Evolutionary conservation across 1,140 invertebrate species (phyloP).

Genomic region (Ruditapes philippinarum): DNA sequence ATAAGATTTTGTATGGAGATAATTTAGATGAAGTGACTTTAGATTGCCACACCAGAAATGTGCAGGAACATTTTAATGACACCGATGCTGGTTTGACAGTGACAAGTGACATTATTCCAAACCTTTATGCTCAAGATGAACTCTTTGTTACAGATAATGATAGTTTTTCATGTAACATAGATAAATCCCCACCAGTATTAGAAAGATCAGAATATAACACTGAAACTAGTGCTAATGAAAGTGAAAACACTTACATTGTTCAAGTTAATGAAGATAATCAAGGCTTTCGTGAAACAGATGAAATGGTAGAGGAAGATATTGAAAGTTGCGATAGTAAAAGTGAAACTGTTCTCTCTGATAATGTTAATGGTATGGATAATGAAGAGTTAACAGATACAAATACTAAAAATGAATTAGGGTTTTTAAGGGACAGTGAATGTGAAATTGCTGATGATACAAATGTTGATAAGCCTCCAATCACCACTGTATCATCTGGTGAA

Average conservation of each 20-base stretch:
- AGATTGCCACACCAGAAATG: neutral
- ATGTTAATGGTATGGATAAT: too few relatives aligned
- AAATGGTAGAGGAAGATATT: too few relatives aligned
- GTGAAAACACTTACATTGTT: neutral
- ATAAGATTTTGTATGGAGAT: slow-evolving; percentile 18
- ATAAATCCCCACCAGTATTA: neutral
- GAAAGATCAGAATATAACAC: neutral
- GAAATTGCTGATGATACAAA: neutral
- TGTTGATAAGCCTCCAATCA: too few relatives aligned
- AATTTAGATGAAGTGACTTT: neutral
- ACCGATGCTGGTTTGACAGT: neutral
- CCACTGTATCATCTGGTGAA: too few relatives aligned
- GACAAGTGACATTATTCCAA: slow-evolving; percentile 21
- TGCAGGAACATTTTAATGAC: neutral
- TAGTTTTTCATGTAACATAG: neutral
- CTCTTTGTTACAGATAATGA: neutral
- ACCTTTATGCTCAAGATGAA: neutral
- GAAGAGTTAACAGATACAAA: too few relatives aligned
- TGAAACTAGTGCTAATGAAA: neutral
- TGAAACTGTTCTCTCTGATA: too few relatives aligned
- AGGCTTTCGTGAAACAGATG: too few relatives aligned
- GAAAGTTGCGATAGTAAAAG: too few relatives aligned
- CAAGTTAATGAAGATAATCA: neutral
- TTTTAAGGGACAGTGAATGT: neutral
- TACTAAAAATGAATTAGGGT: too few relatives aligned